phyloP scores from a whole-genome alignment of 2,797 vertebrate species.

The Limosa lapponica region DNA sequence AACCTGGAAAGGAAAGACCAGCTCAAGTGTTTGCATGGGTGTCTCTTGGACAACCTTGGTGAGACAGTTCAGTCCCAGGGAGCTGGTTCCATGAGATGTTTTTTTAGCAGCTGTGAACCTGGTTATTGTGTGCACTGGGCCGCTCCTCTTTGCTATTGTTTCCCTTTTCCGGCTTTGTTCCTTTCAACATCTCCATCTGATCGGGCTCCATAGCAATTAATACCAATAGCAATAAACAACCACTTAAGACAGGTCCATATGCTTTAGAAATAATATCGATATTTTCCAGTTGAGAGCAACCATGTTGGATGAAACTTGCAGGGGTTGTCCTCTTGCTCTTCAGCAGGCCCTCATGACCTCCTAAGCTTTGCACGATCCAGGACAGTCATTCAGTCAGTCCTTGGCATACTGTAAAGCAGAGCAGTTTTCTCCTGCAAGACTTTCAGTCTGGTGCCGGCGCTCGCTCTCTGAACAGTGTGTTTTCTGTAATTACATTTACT shows the following conservation, averaged over 20 bases:
- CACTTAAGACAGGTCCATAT: neutral
- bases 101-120: conserved; percentile 50
- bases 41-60: neutral
- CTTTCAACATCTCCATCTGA: conserved; percentile 41
- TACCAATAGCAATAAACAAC: conserved; percentile 40
- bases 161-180: conserved; percentile 53
- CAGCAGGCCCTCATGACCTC: neutral
- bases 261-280: conserved; percentile 23
- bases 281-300: neutral
- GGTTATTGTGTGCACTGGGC: conserved; percentile 4
- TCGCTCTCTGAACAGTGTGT: neutral
- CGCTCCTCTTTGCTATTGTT: conserved; percentile 62
- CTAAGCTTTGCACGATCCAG: fast-evolving
- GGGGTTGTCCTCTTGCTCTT: neutral
- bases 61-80: neutral
- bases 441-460: neutral
- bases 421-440: neutral
- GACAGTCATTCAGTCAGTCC: neutral
- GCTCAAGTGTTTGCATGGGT: neutral
- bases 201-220: neutral
- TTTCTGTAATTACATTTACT: neutral
- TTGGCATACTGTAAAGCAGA: neutral
- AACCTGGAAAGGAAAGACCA: neutral
- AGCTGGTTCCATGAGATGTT: neutral
- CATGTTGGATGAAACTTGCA: neutral